Base-by-base conservation (phyloP, 2,888 invertebrate genomes). In the Dicranocentrus wangi region DNA sequence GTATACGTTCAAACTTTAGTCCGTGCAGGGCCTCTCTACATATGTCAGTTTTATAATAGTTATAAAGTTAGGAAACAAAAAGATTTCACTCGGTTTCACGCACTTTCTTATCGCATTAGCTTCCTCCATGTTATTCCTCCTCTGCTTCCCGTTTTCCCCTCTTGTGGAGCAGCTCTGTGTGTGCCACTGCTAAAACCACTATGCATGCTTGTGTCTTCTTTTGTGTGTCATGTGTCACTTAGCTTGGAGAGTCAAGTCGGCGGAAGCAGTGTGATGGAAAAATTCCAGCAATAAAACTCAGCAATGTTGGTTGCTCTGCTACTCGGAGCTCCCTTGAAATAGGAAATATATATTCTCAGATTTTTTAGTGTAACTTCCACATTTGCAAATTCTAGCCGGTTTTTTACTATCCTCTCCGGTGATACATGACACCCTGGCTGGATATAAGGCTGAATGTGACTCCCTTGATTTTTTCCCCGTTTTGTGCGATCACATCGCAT, bases 71-170 rank as follows among this genome's bases (percentile, higher is more conserved):
- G 39, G 39, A 55, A 72, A 72, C 13, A 21, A 43, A 3, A 25
- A 42, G 53, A 65, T 21, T 75, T 65, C 55, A 53, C 23, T 43
- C 19, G 68, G 68, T 60, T 76, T 69, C 77, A 77, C 69, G 77
- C 69, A 77, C 69, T 77, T 68, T 69, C 60, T 69, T 77, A 69
- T 69, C 77, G 17, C 61, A 69, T 77, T 73, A 73, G 61, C 73
- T 65, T 65, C 28, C 65, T 19, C 39, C 19, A 19, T 61, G 7
- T 32, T 39, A n/a, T n/a, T 27, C 15, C 27, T 58, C 63, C 28
- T 71, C n/a, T 51, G 13, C 51, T 13, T 51, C 51, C n/a, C 10
- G 10, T 53, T 53, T 23, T 55, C 23, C 25, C n/a, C n/a, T 25
- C 55, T 15, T 19, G n/a, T 25, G 19, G n/a, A 19, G 25, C 21